Evolutionary conservation across 2,113 vertebrate species (phyloP), one percentile per base, ranked within the genome.

Genomic region (Petroica traversi): DNA sequence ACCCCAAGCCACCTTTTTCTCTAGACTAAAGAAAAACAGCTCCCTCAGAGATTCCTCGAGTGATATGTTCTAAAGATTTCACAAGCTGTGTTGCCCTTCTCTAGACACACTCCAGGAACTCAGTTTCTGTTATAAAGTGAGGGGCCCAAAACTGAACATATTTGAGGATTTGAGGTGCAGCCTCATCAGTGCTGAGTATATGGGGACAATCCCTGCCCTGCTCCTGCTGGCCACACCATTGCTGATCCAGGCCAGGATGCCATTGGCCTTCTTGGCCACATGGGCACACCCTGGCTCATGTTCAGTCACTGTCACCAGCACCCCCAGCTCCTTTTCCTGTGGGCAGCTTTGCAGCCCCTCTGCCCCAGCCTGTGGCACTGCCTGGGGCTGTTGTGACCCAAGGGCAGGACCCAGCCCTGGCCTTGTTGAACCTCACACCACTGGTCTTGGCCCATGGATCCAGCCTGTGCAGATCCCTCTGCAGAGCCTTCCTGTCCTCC

Each of bases 141-240:
- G 4, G 4, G 14, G 3, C 19, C 8, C 40, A n/a, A 0, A 55
- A 55, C 9, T 15, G 19, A 3, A 0, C 58, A 38, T 40, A n/a
- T n/a, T n/a, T n/a, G n/a, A 38, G 25, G 6, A 43, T 18, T n/a
- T 14, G 12, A 55, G 23, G 11, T n/a, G 48, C 2, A 6, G 9
- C 28, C n/a, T 28, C 58, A 33, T 7, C 40, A 38, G 9, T 24
- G 19, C 23, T 0, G 0, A 63, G 29, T 19, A 19, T 20, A 36
- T 20, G 11, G 8, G 8, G 8, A 6, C 38, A 83, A 18, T 72
- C 14, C 22, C 48, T 54, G 46, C 26, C 57, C 46, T 45, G 67
- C 4, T 62, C 57, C 80, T 38, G 33, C 28, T 84, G 80, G 20
- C 33, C 67, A 54, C 80, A 22, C 57, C 3, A 3, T 7, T 64